Evolutionary conservation across 2,113 vertebrate species (phyloP).

Genomic region (Hiodon alosoides): DNA sequence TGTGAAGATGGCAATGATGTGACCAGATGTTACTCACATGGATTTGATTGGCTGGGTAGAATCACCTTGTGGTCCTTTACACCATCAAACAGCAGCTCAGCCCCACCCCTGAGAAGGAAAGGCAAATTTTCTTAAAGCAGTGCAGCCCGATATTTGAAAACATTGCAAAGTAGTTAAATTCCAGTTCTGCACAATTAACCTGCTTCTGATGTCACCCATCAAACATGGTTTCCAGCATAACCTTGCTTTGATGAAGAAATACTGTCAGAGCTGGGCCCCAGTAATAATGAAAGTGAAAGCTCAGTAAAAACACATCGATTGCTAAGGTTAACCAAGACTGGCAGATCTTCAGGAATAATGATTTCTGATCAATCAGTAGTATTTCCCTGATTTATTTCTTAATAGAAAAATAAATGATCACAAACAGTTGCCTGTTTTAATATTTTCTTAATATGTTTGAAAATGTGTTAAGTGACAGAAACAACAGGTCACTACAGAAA

Average conservation of each 20-base stretch:
- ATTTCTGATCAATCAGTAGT: too few species aligned
- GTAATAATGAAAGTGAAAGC: background rate
- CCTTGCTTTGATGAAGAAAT: background rate
- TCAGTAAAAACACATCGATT: background rate
- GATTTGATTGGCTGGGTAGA: constrained; percentile 76
- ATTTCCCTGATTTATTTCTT: too few species aligned
- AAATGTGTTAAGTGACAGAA: too few species aligned
- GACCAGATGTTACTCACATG: constrained; percentile 78
- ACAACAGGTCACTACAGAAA: too few species aligned
- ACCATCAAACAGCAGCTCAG: constrained; percentile 86
- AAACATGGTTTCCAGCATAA: background rate
- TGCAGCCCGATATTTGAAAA: background rate
- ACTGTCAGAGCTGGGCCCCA: background rate
- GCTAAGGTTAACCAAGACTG: too few species aligned
- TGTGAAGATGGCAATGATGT: background rate
- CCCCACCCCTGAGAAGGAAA: constrained; percentile 79
- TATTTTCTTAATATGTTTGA: too few species aligned
- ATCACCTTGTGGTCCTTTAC: constrained; percentile 86
- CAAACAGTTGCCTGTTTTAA: too few species aligned
- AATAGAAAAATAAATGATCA: too few species aligned
- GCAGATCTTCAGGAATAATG: background rate
- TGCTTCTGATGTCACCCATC: background rate
- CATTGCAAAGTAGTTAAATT: background rate
- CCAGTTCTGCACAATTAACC: background rate
- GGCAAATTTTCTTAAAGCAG: background rate